Conservation (phyloP, 2,888 invertebrate genomes). For the Caradrina clavipalpis region DNA sequence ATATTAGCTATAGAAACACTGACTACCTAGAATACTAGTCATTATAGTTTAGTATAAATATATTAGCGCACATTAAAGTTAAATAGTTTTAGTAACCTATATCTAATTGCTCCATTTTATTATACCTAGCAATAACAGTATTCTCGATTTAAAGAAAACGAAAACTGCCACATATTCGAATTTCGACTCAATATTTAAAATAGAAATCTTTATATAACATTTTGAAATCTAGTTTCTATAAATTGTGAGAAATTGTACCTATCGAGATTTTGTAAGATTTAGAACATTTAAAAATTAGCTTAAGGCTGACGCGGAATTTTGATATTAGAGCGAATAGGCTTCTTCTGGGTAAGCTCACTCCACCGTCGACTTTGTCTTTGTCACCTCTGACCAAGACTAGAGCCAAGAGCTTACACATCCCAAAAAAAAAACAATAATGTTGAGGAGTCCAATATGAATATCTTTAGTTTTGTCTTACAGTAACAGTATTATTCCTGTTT, state of each 20-base stretch:
- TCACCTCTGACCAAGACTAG: too few species aligned
- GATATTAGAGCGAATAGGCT: slow-evolving; percentile 24
- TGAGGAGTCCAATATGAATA: slow-evolving; percentile 31
- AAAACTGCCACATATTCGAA: slow-evolving; percentile 86
- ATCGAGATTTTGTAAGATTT: slow-evolving; percentile 71
- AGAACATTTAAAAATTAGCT: slow-evolving; percentile 60
- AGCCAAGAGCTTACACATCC: too few species aligned
- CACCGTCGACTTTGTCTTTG: too few species aligned
- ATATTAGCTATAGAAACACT: slow-evolving; percentile 66
- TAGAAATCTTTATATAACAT: slow-evolving; percentile 64
- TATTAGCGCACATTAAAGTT: slow-evolving; percentile 75
- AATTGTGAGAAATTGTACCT: slow-evolving; percentile 66
- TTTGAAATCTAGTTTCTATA: slow-evolving; percentile 62
- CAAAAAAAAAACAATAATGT: slow-evolving; percentile 20
- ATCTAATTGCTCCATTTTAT: slow-evolving; percentile 61
- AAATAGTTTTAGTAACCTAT: slow-evolving; percentile 54
- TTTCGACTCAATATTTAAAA: slow-evolving; percentile 78
- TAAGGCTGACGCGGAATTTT: slow-evolving; percentile 45
- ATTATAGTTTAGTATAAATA: slow-evolving; percentile 62
- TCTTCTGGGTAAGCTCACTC: too few species aligned
- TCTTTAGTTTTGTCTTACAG: slow-evolving; percentile 12
- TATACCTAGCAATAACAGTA: slow-evolving; percentile 70
- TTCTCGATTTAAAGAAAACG: slow-evolving; percentile 67
- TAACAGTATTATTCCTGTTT: slow-evolving; percentile 17
- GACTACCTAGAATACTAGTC: slow-evolving; percentile 66